These are phyloP conservation scores for Xenopus laevis DNA, from an alignment of 2,113 vertebrate genomes.

Conservation along the genomic window DNA sequence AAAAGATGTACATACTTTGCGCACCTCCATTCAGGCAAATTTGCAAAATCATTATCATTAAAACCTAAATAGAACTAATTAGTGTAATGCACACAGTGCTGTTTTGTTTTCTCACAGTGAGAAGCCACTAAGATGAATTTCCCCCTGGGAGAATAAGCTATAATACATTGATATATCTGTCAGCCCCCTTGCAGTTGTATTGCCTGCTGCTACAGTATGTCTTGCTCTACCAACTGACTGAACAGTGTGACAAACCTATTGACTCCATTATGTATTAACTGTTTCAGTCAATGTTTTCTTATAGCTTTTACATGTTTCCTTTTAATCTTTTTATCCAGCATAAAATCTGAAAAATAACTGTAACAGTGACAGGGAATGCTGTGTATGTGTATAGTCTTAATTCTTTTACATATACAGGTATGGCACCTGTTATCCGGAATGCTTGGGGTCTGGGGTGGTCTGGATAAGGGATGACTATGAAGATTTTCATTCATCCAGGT, in stretches of 20 bases:
- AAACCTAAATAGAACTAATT: conserved; percentile 42
- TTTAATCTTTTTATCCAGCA: too few species aligned
- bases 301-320: too few species aligned
- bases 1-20: conserved; percentile 6
- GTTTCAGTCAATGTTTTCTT: neutral
- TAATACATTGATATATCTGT: conserved; percentile 39
- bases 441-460: too few species aligned
- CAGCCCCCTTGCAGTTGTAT: conserved; percentile 30
- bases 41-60: conserved; percentile 42
- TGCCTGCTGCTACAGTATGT: conserved; percentile 8
- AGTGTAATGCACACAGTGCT: conserved; percentile 36
- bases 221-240: conserved; percentile 9
- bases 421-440: too few species aligned
- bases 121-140: conserved; percentile 28
- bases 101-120: conserved; percentile 29
- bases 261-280: conserved; percentile 2
- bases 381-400: too few species aligned
- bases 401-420: too few species aligned
- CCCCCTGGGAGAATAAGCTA: conserved; percentile 35
- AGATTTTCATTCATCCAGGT: too few species aligned
- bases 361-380: too few species aligned
- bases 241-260: conserved; percentile 5
- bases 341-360: too few species aligned
- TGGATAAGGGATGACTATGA: too few species aligned
- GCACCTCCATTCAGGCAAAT: conserved; percentile 35